Conservation (phyloP, 1,140 invertebrate species). For the Ladona fulva region DNA sequence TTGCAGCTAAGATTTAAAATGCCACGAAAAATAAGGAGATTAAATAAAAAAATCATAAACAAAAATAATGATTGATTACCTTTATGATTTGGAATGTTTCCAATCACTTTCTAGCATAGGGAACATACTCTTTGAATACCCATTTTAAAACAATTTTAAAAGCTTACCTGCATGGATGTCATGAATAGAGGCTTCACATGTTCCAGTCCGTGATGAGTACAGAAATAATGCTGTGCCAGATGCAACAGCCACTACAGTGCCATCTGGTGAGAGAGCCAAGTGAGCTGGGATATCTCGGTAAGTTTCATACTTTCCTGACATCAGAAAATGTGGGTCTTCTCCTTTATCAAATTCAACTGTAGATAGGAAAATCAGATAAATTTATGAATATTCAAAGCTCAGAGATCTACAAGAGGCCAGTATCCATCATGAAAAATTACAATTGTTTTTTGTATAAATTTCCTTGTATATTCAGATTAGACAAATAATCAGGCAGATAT, state of each 20-base stretch:
- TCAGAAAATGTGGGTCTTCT: constrained; percentile 63
- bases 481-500: too few relatives aligned
- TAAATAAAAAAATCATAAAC: too few relatives aligned
- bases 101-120: too few relatives aligned
- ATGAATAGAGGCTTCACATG: constrained; percentile 54
- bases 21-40: too few relatives aligned
- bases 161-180: constrained; percentile 48
- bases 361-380: constrained; percentile 30
- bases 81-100: too few relatives aligned
- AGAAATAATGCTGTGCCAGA: constrained; percentile 52
- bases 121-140: too few relatives aligned
- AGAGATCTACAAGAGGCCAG: background rate
- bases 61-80: too few relatives aligned
- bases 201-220: constrained; percentile 55
- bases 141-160: too few relatives aligned
- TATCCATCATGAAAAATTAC: too few relatives aligned
- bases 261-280: constrained; percentile 65
- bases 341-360: constrained; percentile 68
- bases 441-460: too few relatives aligned
- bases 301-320: constrained; percentile 44
- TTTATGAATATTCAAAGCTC: background rate
- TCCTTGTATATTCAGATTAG: too few relatives aligned
- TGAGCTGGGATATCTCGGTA: constrained; percentile 34
- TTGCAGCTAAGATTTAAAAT: too few relatives aligned
- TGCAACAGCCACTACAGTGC: constrained; percentile 61